Evolutionary conservation across 1,140 invertebrate species (phyloP).

Genomic region (Nomia melanderi): DNA sequence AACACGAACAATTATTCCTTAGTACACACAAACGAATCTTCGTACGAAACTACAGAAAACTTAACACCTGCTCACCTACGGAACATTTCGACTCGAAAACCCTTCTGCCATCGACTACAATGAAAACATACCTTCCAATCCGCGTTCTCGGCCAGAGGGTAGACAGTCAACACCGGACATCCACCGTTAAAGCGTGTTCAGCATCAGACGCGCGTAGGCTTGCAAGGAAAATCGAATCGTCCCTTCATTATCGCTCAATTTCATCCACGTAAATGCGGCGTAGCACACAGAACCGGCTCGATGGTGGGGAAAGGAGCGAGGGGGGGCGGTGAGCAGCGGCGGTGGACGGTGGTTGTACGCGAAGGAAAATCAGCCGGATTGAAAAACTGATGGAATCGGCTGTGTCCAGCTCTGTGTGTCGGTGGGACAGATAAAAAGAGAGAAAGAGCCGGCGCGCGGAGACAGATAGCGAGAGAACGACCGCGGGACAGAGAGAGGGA

Average conservation of each 20-base stretch:
- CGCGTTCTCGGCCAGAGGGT: too few species aligned
- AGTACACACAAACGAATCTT: too few species aligned
- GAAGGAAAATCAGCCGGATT: constrained; percentile 53
- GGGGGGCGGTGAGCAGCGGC: not conserved
- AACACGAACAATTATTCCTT: too few species aligned
- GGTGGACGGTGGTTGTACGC: constrained; percentile 1
- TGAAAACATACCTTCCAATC: too few species aligned
- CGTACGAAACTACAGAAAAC: too few species aligned
- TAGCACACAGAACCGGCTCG: not conserved
- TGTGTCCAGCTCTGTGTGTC: constrained; percentile 17
- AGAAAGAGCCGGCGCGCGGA: too few species aligned
- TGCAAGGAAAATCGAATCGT: constrained; percentile 39
- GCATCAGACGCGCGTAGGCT: not conserved
- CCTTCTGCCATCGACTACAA: too few species aligned
- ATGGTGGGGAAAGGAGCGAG: too few species aligned
- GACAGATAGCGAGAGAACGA: too few species aligned
- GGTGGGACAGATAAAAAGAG: constrained; percentile 30
- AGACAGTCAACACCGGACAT: too few species aligned
- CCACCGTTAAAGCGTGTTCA: not conserved
- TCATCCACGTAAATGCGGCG: constrained; percentile 35
- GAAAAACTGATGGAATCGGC: constrained; percentile 56
- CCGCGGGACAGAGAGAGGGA: not conserved
- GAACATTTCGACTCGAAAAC: too few species aligned
- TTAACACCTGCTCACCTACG: too few species aligned
- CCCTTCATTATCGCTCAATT: constrained; percentile 50